Base-by-base conservation (phyloP, 2,113 vertebrate species). In the Tenrec ecaudatus region DNA sequence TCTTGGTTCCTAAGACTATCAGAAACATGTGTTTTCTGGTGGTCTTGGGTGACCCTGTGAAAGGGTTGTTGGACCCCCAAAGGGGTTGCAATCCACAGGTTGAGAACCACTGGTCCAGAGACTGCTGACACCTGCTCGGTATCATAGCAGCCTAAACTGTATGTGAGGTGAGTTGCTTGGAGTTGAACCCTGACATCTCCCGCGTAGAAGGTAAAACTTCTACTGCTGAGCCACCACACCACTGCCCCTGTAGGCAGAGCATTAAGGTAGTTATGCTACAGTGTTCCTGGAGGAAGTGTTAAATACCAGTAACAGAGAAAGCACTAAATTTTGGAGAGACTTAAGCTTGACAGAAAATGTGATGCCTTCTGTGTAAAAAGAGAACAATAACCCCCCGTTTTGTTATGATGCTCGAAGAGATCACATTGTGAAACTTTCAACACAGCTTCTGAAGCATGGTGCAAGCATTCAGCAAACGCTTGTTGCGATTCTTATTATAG, bases 391-490 rank as follows among this genome's bases (percentile, higher is more conserved):
- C 1, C 82, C 5, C 25, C 86, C 47, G 90, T 94, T 92, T 94
- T 92, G 38, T 71, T 92, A 57, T 90, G 47, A 86, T 33, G 36
- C 92, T 79, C 68, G 76, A 94, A 93, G 75, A 88, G 57, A 68
- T 82, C 68, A 53, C 19, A 84, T 12, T 75, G 68, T 53, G 75
- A 90, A 88, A 23, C 19, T 80, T 92, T 86, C 75, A 82, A 75
- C 88, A 82, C 43, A 90, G 17, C 82, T 69, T 60, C 79, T 90
- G 43, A 64, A 47, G 38, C 12, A 58, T 95, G 20, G 11, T 75
- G 84, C 11, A 53, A 69, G 4, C 19, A 82, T 91, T 80, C 43
- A 89, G 36, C 60, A 81, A 73, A 60, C 81, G 57, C 66, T 85
- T 36, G 64, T 10, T 90, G 31, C 36, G 82, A 53, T 76, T 71